Evolutionary conservation across 1,140 invertebrate genomes (phyloP).

Genomic region (Hestina assimilis): DNA sequence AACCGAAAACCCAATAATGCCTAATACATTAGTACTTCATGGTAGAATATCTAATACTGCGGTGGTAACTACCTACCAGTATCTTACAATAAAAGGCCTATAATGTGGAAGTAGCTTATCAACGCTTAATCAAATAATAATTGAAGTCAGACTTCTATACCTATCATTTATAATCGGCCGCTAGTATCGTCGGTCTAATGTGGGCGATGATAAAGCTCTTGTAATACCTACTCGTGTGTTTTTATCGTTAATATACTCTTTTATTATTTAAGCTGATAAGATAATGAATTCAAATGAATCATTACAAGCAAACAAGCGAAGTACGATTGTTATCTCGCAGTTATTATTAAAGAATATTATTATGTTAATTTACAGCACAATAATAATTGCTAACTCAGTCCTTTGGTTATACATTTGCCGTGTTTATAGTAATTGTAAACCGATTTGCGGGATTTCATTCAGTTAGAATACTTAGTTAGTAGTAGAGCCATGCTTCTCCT

Average conservation of each 20-base stretch:
- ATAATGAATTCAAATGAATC: conserved; percentile 15
- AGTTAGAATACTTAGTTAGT: too few species aligned
- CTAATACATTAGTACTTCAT: too few species aligned
- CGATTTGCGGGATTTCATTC: too few species aligned
- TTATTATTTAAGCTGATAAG: conserved; percentile 15
- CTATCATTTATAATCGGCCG: neutral
- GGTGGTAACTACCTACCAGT: too few species aligned
- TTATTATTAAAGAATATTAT: neutral
- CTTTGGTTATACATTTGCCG: too few species aligned
- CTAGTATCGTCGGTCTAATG: neutral
- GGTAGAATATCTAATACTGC: too few species aligned
- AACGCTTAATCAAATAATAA: neutral
- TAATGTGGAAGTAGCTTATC: neutral
- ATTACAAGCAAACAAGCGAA: conserved; percentile 2
- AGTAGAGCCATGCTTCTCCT: too few species aligned
- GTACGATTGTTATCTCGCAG: neutral
- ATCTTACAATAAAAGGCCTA: neutral
- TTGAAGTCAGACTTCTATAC: neutral
- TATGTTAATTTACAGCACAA: too few species aligned
- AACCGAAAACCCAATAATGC: too few species aligned
- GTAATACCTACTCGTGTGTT: neutral
- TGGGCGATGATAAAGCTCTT: neutral
- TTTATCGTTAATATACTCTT: conserved; percentile 5
- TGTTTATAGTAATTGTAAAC: too few species aligned
- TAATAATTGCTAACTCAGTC: too few species aligned